These are phyloP conservation scores for Littorina saxatilis DNA, from an alignment of 1,140 invertebrate species.

Conservation along the genomic window DNA sequence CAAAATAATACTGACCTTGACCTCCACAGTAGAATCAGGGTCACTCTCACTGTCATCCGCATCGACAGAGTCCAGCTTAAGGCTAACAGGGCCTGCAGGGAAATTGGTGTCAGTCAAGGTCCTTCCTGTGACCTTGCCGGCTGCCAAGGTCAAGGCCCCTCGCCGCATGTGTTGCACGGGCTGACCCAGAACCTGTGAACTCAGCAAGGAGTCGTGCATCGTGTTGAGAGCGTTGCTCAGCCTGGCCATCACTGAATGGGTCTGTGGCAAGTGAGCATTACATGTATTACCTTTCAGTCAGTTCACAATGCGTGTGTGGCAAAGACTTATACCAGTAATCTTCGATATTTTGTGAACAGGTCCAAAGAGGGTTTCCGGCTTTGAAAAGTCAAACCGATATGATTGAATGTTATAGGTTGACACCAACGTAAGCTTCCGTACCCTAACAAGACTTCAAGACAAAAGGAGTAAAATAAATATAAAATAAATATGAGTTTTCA, in stretches of 20 bases:
- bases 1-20: background rate
- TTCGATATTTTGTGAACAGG: background rate
- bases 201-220: background rate
- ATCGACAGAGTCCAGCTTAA: background rate
- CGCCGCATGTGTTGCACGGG: background rate
- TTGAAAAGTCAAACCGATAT: background rate
- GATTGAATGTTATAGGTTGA: background rate
- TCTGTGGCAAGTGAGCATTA: background rate
- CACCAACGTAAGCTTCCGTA: too few species aligned
- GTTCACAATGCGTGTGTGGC: too few species aligned
- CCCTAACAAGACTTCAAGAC: too few species aligned
- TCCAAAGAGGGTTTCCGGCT: background rate
- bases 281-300: too few species aligned
- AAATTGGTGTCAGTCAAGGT: background rate
- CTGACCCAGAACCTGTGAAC: conserved; percentile 9
- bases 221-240: background rate
- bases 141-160: background rate
- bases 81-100: background rate
- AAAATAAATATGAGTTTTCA: too few species aligned
- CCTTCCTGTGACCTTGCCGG: background rate
- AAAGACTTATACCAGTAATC: too few species aligned
- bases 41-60: background rate
- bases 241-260: background rate
- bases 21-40: background rate
- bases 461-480: too few species aligned